A percentile compares a stretch with the other conserved stretches of the same genome.
Evolutionary conservation across 1,140 invertebrate species (phyloP).

Genomic region (Caenorhabditis tropicalis): DNA sequence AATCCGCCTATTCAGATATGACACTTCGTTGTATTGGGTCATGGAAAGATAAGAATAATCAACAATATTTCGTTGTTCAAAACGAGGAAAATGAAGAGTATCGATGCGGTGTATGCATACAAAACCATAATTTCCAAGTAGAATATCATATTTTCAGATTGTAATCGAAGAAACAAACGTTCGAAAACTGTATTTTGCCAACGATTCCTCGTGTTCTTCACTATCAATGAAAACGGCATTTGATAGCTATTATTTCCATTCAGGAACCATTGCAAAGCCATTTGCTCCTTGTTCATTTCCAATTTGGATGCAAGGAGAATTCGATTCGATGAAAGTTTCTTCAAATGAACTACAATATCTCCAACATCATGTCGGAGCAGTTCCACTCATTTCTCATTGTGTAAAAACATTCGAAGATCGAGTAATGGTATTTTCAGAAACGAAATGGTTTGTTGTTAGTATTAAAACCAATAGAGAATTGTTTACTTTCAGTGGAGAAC

Average conservation of each 20-base stretch:
- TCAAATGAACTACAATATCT: conserved; percentile 42
- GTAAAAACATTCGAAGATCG: conserved; percentile 50
- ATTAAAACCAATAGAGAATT: background rate
- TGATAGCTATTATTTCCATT: conserved; percentile 28
- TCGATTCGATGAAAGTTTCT: conserved; percentile 46
- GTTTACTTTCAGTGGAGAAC: conserved; percentile 54
- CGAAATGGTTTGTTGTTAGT: conserved; percentile 26
- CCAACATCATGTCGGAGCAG: conserved; percentile 46
- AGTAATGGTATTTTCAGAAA: conserved; percentile 50
- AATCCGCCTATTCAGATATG: background rate
- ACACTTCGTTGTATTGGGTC: conserved; percentile 51
- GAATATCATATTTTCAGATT: background rate
- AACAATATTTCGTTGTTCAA: conserved; percentile 25
- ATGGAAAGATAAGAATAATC: conserved; percentile 40
- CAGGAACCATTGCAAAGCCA: background rate
- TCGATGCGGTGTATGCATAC: conserved; percentile 24
- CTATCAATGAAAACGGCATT: conserved; percentile 36
- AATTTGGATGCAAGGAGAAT: conserved; percentile 55
- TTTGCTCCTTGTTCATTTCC: conserved; percentile 54
- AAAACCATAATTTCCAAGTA: background rate
- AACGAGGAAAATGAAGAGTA: conserved; percentile 55
- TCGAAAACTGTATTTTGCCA: conserved; percentile 13
- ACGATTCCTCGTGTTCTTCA: conserved; percentile 36
- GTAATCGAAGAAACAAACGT: background rate
- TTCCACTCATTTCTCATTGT: conserved; percentile 51